Conservation (phyloP, 92 coral and sea anemone genomes). For the Actinostola sp. region DNA sequence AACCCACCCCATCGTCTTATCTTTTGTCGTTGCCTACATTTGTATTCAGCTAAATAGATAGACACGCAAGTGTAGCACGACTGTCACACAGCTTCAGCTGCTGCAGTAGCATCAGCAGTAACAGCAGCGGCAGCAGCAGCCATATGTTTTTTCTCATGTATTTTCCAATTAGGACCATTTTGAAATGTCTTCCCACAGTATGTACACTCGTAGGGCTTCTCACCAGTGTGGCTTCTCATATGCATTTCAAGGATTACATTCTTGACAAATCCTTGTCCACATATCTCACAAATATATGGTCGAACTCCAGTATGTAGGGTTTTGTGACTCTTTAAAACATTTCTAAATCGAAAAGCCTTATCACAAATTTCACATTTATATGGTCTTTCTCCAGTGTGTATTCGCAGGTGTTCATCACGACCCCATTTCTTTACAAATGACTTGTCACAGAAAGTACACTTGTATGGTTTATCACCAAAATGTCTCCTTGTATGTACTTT, state of each 20-base stretch:
- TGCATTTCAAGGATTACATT: not conserved
- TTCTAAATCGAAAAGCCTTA: constrained; percentile 6
- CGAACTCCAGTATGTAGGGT: not conserved
- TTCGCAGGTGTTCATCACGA: not conserved
- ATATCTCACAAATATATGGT: constrained; percentile 2
- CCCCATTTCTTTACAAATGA: not conserved
- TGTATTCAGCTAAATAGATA: too few species aligned
- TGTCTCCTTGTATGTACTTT: not conserved
- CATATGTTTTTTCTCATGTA: constrained; percentile 1
- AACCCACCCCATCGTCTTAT: too few species aligned
- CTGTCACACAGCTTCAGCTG: not conserved
- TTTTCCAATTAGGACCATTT: not conserved
- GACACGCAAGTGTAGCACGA: too few species aligned
- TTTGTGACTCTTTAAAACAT: not conserved
- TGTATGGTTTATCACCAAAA: not conserved
- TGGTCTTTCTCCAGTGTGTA: constrained; percentile 6
- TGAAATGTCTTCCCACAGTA: not conserved
- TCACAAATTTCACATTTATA: constrained; percentile 1
- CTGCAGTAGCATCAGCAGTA: not conserved
- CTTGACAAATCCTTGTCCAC: constrained; percentile 5
- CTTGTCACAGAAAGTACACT: not conserved
- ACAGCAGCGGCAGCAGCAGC: too few species aligned
- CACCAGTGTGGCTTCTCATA: constrained; percentile 3
- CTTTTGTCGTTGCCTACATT: too few species aligned
- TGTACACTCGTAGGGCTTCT: not conserved